These are phyloP conservation scores for Sepioteuthis lessoniana DNA, from an alignment of 2,888 invertebrate species.

Conservation along the genomic window DNA sequence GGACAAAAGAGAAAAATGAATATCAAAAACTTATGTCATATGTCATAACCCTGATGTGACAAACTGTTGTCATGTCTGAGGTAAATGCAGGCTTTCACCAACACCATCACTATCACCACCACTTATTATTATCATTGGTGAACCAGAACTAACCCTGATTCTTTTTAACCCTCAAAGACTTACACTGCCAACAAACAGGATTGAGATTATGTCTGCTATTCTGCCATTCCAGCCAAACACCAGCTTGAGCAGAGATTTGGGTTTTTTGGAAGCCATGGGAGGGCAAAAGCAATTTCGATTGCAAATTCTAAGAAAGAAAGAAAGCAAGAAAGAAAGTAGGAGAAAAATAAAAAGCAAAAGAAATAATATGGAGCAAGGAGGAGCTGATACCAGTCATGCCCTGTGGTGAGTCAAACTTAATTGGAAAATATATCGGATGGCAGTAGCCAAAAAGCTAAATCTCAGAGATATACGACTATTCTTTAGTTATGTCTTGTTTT, in stretches of 20 bases:
- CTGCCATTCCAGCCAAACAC: conserved; percentile 33
- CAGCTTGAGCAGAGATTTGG: not conserved
- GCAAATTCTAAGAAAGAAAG: not conserved
- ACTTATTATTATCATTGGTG: not conserved
- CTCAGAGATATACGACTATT: not conserved
- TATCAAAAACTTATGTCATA: not conserved
- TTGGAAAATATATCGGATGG: conserved; percentile 33
- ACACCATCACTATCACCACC: not conserved
- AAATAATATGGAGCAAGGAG: not conserved
- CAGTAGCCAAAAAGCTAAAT: conserved; percentile 18
- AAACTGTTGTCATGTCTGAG: conserved; percentile 7
- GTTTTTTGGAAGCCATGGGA: conserved; percentile 33
- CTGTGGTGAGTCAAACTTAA: conserved; percentile 20
- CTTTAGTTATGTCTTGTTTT: conserved; percentile 20
- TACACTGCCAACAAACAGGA: conserved; percentile 1
- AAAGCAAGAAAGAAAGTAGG: too few relatives aligned
- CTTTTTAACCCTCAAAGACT: conserved; percentile 12
- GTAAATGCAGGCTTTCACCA: not conserved
- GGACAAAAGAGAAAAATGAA: not conserved
- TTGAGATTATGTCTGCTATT: conserved; percentile 12
- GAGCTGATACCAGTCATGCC: not conserved
- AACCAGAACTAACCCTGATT: not conserved
- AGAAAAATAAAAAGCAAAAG: not conserved
- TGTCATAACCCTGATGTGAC: not conserved
- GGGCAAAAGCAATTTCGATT: not conserved